Base-by-base conservation (phyloP, 2,888 invertebrate species). In the Glyphotaelius pellucidus region DNA sequence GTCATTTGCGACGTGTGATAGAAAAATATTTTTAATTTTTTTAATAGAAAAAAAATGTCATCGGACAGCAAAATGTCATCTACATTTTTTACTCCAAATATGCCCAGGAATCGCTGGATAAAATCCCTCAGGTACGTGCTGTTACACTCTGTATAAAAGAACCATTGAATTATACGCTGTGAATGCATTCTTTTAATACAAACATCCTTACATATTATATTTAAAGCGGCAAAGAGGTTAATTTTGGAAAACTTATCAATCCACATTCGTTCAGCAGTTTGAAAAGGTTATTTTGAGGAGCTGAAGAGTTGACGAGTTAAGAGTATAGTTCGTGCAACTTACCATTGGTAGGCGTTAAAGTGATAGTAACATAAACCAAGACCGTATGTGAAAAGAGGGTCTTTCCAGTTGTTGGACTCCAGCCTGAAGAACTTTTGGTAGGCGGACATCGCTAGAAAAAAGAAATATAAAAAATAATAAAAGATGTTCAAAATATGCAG, bases 321-420 rank as follows among this genome's bases (percentile, higher is more conserved):
- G 30, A 31, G 30, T 38, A 38, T 38, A 38, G 38, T 81, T 67
- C 9, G 47, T 80, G 79, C 88, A 89, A 97, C 99, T 98, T 95
- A 99, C 99, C 99, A 99, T 95, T 98, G 98, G 95, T 98, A 99
- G 80, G 98, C 98, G 95, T 99, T 99, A 96, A 98, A 99, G 95
- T 99, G 99, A 95, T 99, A 99, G 95, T 99, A 99, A 93, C 99
- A 99, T 85, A 99, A 96, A 1, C 99, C 99, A 86, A 99, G 96
- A 38, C 99, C 99, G 95, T 99, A 99, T 52, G 99, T 96, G 95
- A 99, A 99, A 25, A 98, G 96, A 1, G 98, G 97, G 95, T 99
- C 98, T 95, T 98, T 98, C 98, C 99, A 99, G 94, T 98, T 98
- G 93, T 98, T 98, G 14, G 97, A 96, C 94, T 98, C 97, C 47